Conservation (phyloP, 1,140 invertebrate genomes). For the Drosophila pruinosa region DNA sequence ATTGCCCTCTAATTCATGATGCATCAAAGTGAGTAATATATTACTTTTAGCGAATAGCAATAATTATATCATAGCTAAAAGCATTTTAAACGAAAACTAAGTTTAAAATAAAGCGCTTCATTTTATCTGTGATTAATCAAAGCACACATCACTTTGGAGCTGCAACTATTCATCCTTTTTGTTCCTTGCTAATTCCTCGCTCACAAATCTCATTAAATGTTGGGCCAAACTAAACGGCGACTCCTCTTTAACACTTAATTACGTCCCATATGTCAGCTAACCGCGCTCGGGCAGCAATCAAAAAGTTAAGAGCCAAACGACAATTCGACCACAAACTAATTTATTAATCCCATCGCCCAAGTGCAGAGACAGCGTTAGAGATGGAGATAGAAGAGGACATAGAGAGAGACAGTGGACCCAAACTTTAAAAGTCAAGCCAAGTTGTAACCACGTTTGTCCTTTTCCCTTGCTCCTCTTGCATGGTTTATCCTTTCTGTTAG, state of each 20-base stretch:
- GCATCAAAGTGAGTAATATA: background rate
- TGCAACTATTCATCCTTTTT: background rate
- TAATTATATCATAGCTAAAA: too few species aligned
- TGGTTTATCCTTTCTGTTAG: conserved; percentile 5
- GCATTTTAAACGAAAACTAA: too few species aligned
- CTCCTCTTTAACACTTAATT: conserved; percentile 54
- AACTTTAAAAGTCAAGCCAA: conserved; percentile 54
- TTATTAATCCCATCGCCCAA: conserved; percentile 63
- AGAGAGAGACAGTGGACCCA: background rate
- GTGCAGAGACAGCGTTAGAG: conserved; percentile 14
- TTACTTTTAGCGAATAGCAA: too few species aligned
- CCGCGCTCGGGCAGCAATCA: conserved; percentile 61
- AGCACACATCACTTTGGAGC: background rate
- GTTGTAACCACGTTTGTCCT: conserved; percentile 35
- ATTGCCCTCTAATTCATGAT: too few species aligned
- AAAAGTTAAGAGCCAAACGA: conserved; percentile 76
- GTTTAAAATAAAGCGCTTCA: too few species aligned
- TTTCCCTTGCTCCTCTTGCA: background rate
- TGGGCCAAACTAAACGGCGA: conserved; percentile 1
- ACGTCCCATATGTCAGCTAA: conserved; percentile 66
- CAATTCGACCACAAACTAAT: conserved; percentile 78
- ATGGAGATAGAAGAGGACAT: too few species aligned
- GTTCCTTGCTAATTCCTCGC: background rate
- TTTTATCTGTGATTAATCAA: too few species aligned
- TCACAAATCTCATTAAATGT: background rate